Conservation (phyloP, 2,888 invertebrate genomes). For the Rhimphoctona megacephalus region DNA sequence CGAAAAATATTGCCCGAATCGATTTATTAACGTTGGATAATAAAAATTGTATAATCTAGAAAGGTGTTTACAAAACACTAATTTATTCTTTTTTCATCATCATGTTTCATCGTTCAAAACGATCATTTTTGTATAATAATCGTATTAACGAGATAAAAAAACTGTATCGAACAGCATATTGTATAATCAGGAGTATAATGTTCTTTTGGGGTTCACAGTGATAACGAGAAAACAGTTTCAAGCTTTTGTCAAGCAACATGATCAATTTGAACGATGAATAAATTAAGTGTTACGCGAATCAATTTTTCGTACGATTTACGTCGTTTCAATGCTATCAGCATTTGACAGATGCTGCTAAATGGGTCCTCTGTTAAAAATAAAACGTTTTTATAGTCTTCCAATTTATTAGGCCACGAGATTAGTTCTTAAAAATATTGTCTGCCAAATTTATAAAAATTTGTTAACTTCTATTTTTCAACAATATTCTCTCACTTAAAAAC, state of each 20-base stretch:
- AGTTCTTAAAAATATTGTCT: background rate
- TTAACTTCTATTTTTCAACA: background rate
- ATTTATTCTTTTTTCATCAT: constrained; percentile 17
- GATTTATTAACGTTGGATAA: constrained; percentile 26
- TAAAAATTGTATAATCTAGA: constrained; percentile 13
- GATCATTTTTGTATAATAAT: constrained; percentile 35
- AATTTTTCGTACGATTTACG: background rate
- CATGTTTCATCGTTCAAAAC: background rate
- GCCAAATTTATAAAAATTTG: background rate
- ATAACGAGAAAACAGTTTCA: constrained; percentile 8
- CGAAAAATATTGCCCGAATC: background rate
- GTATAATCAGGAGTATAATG: background rate
- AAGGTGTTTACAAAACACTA: background rate
- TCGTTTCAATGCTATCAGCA: constrained; percentile 48
- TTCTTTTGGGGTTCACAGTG: constrained; percentile 5
- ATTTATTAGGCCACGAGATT: background rate
- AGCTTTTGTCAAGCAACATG: constrained; percentile 4
- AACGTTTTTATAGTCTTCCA: background rate
- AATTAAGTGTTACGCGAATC: constrained; percentile 16
- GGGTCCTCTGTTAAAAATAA: background rate
- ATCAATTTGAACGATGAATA: constrained; percentile 8
- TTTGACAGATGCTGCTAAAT: constrained; percentile 41
- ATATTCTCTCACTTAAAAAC: background rate
- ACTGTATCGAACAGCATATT: background rate
- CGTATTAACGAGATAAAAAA: constrained; percentile 13